Evolutionary conservation across 2,113 vertebrate genomes (phyloP), one percentile per base, ranked within the genome.

Genomic region (Anarrhichthys ocellatus): DNA sequence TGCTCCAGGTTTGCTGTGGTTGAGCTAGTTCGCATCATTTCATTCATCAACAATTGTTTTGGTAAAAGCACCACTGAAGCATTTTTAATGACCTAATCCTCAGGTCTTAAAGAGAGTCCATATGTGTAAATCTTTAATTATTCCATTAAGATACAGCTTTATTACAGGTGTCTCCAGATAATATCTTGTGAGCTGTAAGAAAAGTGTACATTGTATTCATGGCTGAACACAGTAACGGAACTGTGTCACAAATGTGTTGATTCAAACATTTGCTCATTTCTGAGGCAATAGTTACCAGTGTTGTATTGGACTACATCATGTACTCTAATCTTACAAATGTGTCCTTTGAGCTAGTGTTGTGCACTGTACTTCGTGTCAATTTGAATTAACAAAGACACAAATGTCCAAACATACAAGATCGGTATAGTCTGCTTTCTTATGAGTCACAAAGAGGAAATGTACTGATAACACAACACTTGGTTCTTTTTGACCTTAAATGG

Each of bases 401-500:
- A 48, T 7, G 36, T 1, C 5, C 0, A 32, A 32, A 20, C 1
- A 44, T 42, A 13, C 11, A 38, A 61, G 24, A 42, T 13, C 58
- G 1, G 50, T 70, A 2, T 1, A 1, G 29, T 59, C 8, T 18
- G 36, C n/a, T 40, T 77, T 64, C 44, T 36, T 24, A 18, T 48
- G 18, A 38, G 5, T 54, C 18, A 73, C 13, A 75, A 81, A 81
- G 73, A 15, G 34, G 80, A 89, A 88, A 27, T 67, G 38, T 34
- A n/a, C 5, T 50, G 24, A 40, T 59, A 27, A 77, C 10, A 15
- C 10, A 81, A 66, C 32, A 3, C 64, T 36, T 46, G 38, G 20
- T 68, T 76, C 42, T 4, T 44, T 20, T 52, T 13, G 71, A 6
- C 88, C 88, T 87, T 85, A 71, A 87, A 87, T 80, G 88, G 44